Evolutionary conservation across 2,797 vertebrate genomes (phyloP).

Genomic region (Microcaecilia unicolor): DNA sequence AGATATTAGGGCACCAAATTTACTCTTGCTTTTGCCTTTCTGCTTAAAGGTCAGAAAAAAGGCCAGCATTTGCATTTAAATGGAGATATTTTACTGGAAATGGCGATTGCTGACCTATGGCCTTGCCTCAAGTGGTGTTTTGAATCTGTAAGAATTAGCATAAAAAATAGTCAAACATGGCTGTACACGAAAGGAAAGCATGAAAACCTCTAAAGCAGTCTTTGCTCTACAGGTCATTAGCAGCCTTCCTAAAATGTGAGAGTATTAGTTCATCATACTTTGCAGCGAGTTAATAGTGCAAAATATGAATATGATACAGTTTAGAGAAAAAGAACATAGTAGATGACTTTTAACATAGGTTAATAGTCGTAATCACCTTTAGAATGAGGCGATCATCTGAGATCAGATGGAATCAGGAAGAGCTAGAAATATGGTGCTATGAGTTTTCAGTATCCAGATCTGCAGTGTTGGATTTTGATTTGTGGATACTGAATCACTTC

Average conservation of each 20-base stretch:
- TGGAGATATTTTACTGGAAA: slow-evolving; percentile 55
- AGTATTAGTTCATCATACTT: slow-evolving; percentile 6
- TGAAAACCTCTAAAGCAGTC: slow-evolving; percentile 10
- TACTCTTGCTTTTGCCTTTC: slow-evolving; percentile 43
- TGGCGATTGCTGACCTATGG: slow-evolving; percentile 47
- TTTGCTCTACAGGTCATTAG: not conserved
- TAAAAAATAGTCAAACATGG: slow-evolving; percentile 11
- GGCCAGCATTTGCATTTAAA: slow-evolving; percentile 69
- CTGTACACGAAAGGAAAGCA: slow-evolving; percentile 15
- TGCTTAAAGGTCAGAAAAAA: slow-evolving; percentile 57
- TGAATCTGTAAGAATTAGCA: slow-evolving; percentile 13
- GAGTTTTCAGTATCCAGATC: slow-evolving; percentile 7
- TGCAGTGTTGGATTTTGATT: not conserved
- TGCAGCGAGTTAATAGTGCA: not conserved
- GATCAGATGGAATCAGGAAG: slow-evolving; percentile 9
- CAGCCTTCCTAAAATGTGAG: not conserved
- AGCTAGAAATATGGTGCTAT: not conserved
- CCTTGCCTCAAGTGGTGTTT: slow-evolving; percentile 18
- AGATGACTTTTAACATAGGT: slow-evolving; percentile 8
- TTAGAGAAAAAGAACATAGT: too few relatives aligned
- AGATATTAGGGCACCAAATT: slow-evolving; percentile 40
- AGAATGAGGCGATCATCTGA: slow-evolving; percentile 10
- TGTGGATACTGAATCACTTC: not conserved
- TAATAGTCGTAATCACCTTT: not conserved
- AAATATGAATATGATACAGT: slow-evolving; percentile 3